phyloP scores from a whole-genome alignment of 2,888 invertebrate species.

The Hemithea aestivaria region DNA sequence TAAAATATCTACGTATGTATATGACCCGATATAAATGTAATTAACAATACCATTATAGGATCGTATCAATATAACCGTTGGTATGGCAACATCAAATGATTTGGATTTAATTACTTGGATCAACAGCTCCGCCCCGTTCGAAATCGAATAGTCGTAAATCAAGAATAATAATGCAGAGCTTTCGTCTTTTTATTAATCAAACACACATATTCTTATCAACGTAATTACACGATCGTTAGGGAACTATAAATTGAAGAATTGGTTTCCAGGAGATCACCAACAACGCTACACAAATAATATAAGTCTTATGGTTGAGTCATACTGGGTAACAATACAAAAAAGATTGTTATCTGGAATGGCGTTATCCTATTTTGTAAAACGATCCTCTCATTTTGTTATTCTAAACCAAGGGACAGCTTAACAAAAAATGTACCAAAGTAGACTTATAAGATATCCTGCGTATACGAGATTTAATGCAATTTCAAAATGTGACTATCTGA shows the following conservation, averaged over 20 bases:
- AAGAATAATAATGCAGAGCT: conserved; percentile 60
- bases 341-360: conserved; percentile 38
- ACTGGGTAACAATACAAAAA: conserved; percentile 25
- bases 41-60: conserved; percentile 56
- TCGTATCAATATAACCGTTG: conserved; percentile 56
- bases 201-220: conserved; percentile 72
- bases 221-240: conserved; percentile 72
- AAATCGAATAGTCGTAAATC: conserved; percentile 62
- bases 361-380: conserved; percentile 56
- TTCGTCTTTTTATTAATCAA: conserved; percentile 58
- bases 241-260: conserved; percentile 52
- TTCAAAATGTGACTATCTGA: too few relatives aligned
- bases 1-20: conserved; percentile 42
- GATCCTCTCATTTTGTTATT: conserved; percentile 47
- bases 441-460: neutral
- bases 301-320: conserved; percentile 22
- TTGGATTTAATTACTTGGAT: conserved; percentile 68
- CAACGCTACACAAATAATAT: conserved; percentile 11
- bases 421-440: neutral
- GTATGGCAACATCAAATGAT: conserved; percentile 57
- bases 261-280: conserved; percentile 34
- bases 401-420: conserved; percentile 12
- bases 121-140: conserved; percentile 58
- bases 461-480: too few relatives aligned
- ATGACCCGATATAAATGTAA: conserved; percentile 49